Evolutionary conservation across 1,140 invertebrate genomes (phyloP).

Genomic region (Agrypnia vestita): DNA sequence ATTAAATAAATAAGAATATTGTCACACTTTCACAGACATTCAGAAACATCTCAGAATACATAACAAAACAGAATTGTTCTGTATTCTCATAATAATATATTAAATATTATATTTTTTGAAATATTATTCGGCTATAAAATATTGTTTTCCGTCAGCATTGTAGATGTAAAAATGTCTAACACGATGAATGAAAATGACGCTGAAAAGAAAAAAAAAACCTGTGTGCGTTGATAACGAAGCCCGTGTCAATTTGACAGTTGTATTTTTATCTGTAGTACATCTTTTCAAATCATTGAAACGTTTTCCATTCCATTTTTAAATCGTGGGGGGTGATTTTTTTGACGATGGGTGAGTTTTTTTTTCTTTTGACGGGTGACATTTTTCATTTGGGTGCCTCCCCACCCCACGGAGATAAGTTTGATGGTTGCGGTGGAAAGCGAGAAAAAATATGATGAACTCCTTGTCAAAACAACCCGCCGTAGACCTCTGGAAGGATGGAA

Average conservation of each 20-base stretch:
- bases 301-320: conserved; percentile 45
- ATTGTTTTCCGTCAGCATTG: too few relatives aligned
- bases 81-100: too few relatives aligned
- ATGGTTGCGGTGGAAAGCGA: background rate
- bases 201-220: background rate
- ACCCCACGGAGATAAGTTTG: conserved; percentile 9
- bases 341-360: conserved; percentile 10
- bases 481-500: too few relatives aligned
- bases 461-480: background rate
- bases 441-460: conserved; percentile 1
- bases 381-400: conserved; percentile 40
- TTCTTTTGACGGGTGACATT: conserved; percentile 54
- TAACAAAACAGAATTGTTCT: too few relatives aligned
- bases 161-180: background rate
- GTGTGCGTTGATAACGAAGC: conserved; percentile 28
- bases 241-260: conserved; percentile 41
- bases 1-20: too few relatives aligned
- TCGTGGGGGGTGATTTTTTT: conserved; percentile 48
- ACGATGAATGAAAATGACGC: background rate
- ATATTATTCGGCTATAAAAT: too few relatives aligned
- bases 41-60: too few relatives aligned
- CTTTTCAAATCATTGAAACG: conserved; percentile 48
- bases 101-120: too few relatives aligned
- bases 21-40: too few relatives aligned
- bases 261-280: conserved; percentile 41